These are phyloP conservation scores for Ormia ochracea DNA, from an alignment of 2,888 invertebrate species.

Conservation along the genomic window DNA sequence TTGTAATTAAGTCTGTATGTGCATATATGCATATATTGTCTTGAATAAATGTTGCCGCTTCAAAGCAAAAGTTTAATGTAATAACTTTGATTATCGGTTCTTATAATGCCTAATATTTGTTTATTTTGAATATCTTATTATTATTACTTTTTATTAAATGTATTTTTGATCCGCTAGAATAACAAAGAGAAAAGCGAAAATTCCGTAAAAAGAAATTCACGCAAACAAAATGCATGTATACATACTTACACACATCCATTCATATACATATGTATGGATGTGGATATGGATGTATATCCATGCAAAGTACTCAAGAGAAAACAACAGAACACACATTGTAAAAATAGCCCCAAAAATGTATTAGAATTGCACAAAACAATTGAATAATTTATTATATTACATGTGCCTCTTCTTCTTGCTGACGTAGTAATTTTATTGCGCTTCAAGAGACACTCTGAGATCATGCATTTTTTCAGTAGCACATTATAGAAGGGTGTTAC, in stretches of 20 bases:
- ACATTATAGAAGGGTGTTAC: not conserved
- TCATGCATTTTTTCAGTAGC: slow-evolving; percentile 5
- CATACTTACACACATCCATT: not conserved
- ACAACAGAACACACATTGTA: slow-evolving; percentile 30
- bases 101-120: slow-evolving; percentile 3
- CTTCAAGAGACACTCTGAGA: slow-evolving; percentile 36
- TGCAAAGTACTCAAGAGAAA: slow-evolving; percentile 13
- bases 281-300: too few relatives aligned
- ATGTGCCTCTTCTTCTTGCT: slow-evolving; percentile 33
- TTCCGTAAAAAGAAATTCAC: slow-evolving; percentile 8
- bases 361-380: slow-evolving; percentile 38
- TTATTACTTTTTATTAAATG: slow-evolving; percentile 1
- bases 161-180: slow-evolving; percentile 2
- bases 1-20: not conserved
- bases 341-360: slow-evolving; percentile 7
- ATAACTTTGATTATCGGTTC: slow-evolving; percentile 1
- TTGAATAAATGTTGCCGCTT: not conserved
- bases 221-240: not conserved
- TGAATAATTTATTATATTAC: slow-evolving; percentile 30
- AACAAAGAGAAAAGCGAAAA: slow-evolving; percentile 10
- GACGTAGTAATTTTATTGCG: slow-evolving; percentile 39
- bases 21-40: not conserved
- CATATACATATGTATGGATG: too few relatives aligned
- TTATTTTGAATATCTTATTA: slow-evolving; percentile 4
- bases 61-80: not conserved